A percentile compares a stretch with the other conserved stretches of the same genome.
These are phyloP conservation scores for Onychostruthus taczanowskii DNA, from an alignment of 2,113 vertebrate species.

Conservation along the genomic window DNA sequence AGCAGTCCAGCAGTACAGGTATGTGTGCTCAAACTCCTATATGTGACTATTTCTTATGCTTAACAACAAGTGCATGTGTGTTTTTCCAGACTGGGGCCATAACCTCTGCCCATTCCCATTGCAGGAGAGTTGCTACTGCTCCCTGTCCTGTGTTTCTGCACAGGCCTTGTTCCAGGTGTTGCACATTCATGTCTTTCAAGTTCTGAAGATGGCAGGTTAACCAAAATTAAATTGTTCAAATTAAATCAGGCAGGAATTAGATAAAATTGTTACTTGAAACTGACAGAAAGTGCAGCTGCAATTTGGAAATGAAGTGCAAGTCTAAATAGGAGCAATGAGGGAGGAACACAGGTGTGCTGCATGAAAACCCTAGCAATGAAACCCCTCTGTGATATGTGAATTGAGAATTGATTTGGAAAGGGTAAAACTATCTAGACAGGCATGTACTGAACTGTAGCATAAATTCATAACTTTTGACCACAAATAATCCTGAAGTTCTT, in stretches of 20 bases:
- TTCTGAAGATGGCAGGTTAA: background rate
- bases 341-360: background rate
- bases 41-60: background rate
- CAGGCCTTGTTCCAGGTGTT: background rate
- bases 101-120: background rate
- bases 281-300: background rate
- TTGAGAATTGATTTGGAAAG: background rate
- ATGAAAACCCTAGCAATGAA: background rate
- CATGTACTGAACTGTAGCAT: background rate
- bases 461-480: background rate
- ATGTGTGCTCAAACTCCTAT: background rate
- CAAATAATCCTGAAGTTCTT: background rate
- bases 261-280: conserved; percentile 24
- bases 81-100: background rate
- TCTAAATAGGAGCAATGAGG: background rate
- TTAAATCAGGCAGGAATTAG: conserved; percentile 12
- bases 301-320: background rate
- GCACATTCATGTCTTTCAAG: background rate
- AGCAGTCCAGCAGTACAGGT: background rate
- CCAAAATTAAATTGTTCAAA: conserved; percentile 32
- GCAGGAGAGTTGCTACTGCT: background rate
- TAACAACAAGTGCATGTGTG: background rate
- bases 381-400: background rate
- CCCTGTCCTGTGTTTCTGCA: background rate
- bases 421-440: background rate